Percentiles rank a stretch among this genome's conserved stretches.
phyloP scores from a whole-genome alignment of 2,797 vertebrate genomes.

The Betta splendens region DNA sequence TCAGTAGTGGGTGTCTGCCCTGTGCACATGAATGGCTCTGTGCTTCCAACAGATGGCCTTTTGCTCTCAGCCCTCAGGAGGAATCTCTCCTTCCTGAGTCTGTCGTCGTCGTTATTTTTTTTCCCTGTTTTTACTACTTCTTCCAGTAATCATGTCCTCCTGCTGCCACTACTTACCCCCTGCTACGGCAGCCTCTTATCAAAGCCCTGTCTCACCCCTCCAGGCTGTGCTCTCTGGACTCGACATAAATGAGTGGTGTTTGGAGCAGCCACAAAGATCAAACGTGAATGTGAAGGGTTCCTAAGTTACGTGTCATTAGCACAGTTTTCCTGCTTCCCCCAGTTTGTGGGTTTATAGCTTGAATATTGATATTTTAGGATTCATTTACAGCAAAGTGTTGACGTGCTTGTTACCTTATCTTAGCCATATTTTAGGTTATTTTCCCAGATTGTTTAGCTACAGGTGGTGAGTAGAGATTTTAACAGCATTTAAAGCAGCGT shows the following conservation, averaged over 20 bases:
- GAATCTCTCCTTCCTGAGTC: conserved; percentile 49
- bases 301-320: conserved; percentile 14
- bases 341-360: background rate
- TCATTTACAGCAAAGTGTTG: background rate
- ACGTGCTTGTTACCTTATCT: no score
- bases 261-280: conserved; percentile 48
- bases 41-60: conserved; percentile 57
- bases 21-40: conserved; percentile 22
- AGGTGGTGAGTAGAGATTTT: no score
- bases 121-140: background rate
- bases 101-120: conserved; percentile 42
- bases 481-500: no score
- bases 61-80: conserved; percentile 52
- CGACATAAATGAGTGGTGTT: conserved; percentile 22
- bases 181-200: conserved; percentile 53
- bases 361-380: background rate
- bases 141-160: conserved; percentile 30
- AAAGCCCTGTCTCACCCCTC: conserved; percentile 40
- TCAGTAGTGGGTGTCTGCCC: conserved; percentile 38
- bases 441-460: no score
- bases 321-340: conserved; percentile 7
- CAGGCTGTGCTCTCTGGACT: conserved; percentile 53
- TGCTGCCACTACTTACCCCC: conserved; percentile 20
- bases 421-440: no score
- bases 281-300: conserved; percentile 39